These are phyloP conservation scores for Eremobia ochroleuca DNA, from an alignment of 2,888 invertebrate genomes.

Conservation along the genomic window DNA sequence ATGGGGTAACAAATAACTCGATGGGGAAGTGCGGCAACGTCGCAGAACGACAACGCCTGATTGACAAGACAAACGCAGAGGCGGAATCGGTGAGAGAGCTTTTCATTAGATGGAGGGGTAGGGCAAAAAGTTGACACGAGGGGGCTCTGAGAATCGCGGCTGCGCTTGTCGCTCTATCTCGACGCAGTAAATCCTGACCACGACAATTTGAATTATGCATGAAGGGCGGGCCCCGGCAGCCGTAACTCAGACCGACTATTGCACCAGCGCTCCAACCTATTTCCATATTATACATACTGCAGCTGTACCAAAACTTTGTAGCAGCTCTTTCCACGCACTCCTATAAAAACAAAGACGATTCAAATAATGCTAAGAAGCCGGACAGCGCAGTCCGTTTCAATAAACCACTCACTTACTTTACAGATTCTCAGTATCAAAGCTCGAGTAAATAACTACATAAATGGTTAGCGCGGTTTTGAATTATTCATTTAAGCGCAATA, in stretches of 20 bases:
- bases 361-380: constrained; percentile 27
- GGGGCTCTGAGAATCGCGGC: constrained; percentile 68
- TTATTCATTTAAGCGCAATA: constrained; percentile 78
- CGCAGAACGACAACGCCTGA: constrained; percentile 79
- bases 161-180: constrained; percentile 64
- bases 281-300: constrained; percentile 38
- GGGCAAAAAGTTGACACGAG: constrained; percentile 80
- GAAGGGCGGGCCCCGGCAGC: constrained; percentile 72
- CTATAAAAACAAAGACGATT: constrained; percentile 31
- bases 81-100: constrained; percentile 81
- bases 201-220: constrained; percentile 84
- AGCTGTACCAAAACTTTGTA: constrained; percentile 32
- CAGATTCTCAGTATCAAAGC: constrained; percentile 66
- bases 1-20: constrained; percentile 88
- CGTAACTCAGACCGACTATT: constrained; percentile 65
- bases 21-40: constrained; percentile 81
- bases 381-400: constrained; percentile 54
- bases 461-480: constrained; percentile 72
- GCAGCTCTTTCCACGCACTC: constrained; percentile 23
- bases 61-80: constrained; percentile 88
- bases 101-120: constrained; percentile 84
- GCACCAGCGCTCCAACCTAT: constrained; percentile 57
- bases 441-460: constrained; percentile 66
- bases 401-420: constrained; percentile 56
- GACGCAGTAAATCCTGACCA: constrained; percentile 79